Conservation (phyloP, 2,797 vertebrate genomes). For the Cottoperca gobio region DNA sequence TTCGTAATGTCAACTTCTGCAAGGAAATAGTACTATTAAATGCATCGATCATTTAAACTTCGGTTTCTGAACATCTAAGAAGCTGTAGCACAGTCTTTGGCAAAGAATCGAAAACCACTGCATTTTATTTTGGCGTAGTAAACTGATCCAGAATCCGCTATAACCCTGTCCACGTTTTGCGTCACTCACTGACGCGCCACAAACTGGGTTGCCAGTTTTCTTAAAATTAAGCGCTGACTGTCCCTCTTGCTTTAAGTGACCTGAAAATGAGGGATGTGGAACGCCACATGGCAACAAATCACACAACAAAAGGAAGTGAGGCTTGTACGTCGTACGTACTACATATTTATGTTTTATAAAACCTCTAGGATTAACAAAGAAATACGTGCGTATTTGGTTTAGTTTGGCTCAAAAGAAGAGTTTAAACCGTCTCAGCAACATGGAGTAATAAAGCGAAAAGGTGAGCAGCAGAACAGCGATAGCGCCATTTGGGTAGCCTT, state of each 20-base stretch:
- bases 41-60: too few relatives aligned
- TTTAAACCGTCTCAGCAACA: conserved; percentile 7
- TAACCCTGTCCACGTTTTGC: conserved; percentile 44
- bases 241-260: rapidly evolving
- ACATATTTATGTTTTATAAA: conserved; percentile 10
- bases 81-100: too few relatives aligned
- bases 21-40: too few relatives aligned
- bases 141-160: neutral
- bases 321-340: conserved; percentile 24
- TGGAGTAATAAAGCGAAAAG: conserved; percentile 42
- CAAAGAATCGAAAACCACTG: too few relatives aligned
- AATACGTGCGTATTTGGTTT: neutral
- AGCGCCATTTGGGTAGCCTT: conserved; percentile 19
- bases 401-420: neutral
- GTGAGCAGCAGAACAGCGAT: conserved; percentile 43
- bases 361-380: neutral
- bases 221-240: neutral
- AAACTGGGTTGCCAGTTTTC: conserved; percentile 72
- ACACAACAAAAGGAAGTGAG: conserved; percentile 69
- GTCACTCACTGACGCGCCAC: conserved; percentile 52
- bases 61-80: too few relatives aligned
- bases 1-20: too few relatives aligned
- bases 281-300: conserved; percentile 56
- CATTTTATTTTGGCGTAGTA: too few relatives aligned
- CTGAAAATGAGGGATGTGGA: neutral